These are phyloP conservation scores for Cotesia chilonis DNA, from an alignment of 1,140 invertebrate species.

Conservation along the genomic window DNA sequence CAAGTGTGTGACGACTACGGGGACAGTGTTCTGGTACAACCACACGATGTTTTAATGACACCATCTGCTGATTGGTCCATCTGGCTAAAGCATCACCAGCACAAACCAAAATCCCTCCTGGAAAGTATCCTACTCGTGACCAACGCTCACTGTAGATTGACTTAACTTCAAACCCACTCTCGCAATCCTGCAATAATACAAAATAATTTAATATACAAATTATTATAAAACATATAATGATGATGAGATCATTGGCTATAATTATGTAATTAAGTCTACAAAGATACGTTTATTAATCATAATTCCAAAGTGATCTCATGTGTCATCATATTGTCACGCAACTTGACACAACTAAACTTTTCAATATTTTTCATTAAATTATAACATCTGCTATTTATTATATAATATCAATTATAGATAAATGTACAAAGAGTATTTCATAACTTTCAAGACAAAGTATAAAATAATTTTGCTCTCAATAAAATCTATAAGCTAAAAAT, in stretches of 20 bases:
- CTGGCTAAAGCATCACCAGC: constrained; percentile 79
- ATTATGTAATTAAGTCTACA: background rate
- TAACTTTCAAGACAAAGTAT: too few species aligned
- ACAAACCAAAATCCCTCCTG: constrained; percentile 80
- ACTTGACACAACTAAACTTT: background rate
- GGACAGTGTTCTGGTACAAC: constrained; percentile 73
- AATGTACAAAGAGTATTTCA: too few species aligned
- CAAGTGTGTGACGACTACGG: constrained; percentile 75
- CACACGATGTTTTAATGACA: constrained; percentile 78
- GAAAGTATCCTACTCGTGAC: constrained; percentile 79
- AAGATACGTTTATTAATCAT: constrained; percentile 7
- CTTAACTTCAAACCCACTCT: constrained; percentile 73
- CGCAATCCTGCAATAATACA: constrained; percentile 65
- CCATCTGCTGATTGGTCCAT: constrained; percentile 78
- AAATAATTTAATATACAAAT: constrained; percentile 18
- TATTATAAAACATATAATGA: background rate
- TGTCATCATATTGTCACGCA: background rate
- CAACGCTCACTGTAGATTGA: constrained; percentile 73
- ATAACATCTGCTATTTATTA: constrained; percentile 1
- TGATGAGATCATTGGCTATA: too few species aligned
- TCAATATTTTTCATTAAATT: background rate
- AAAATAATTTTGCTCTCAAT: background rate
- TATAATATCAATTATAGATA: constrained; percentile 9
- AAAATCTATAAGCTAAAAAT: too few species aligned
- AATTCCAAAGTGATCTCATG: background rate